Conservation (phyloP, 2,113 vertebrate genomes). For the Brachyhypopomus occidentalis region DNA sequence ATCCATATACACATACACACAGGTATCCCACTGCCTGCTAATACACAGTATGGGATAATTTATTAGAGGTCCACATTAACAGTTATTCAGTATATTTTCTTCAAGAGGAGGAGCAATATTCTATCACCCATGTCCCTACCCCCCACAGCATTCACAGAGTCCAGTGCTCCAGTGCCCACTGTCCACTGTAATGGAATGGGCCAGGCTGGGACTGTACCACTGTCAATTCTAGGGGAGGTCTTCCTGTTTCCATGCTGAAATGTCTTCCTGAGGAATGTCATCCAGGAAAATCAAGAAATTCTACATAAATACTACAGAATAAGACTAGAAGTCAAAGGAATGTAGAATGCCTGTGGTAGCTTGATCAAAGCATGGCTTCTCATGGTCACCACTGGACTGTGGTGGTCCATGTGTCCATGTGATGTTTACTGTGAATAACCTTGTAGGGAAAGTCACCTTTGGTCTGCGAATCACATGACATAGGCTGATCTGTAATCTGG, state of each 20-base stretch:
- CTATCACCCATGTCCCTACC: slow-evolving; percentile 68
- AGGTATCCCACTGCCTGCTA: too few relatives aligned
- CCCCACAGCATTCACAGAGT: slow-evolving; percentile 72
- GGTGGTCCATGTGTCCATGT: not conserved
- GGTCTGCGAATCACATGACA: not conserved
- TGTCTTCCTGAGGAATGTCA: not conserved
- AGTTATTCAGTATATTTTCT: not conserved
- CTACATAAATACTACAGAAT: not conserved
- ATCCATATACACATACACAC: slow-evolving; percentile 63
- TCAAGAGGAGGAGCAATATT: not conserved
- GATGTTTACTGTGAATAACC: slow-evolving; percentile 22
- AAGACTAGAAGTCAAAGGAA: not conserved
- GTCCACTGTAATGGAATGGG: slow-evolving; percentile 17
- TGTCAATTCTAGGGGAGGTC: slow-evolving; percentile 36
- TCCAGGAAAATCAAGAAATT: too few relatives aligned
- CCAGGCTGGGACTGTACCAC: slow-evolving; percentile 62
- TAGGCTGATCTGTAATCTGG: not conserved
- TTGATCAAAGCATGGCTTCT: not conserved
- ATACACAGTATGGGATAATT: too few relatives aligned
- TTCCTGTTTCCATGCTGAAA: not conserved
- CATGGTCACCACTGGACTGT: not conserved
- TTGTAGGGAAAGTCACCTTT: not conserved
- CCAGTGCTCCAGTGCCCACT: slow-evolving; percentile 76
- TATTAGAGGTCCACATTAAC: too few relatives aligned
- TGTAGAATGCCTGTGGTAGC: not conserved